phyloP scores from a whole-genome alignment of 2,888 invertebrate genomes.

The Erpobdella octoculata region DNA sequence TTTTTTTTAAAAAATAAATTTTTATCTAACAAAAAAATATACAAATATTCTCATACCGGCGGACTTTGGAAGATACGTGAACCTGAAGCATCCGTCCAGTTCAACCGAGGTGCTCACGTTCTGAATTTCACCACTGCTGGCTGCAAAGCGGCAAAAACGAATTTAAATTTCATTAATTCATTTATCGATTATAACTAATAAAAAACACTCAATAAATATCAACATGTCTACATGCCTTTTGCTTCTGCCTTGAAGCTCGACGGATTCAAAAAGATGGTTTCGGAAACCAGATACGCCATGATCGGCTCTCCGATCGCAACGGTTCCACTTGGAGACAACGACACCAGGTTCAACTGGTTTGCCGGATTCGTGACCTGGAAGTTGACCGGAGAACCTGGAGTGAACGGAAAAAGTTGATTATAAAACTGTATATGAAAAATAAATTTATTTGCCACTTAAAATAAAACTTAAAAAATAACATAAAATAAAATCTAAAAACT shows the following conservation, averaged over 20 bases:
- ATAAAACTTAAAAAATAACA: neutral
- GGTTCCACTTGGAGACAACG: neutral
- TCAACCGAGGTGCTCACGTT: neutral
- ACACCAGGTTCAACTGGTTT: conserved; percentile 15
- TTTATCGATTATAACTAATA: neutral
- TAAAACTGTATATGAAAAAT: neutral
- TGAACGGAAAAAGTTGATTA: neutral
- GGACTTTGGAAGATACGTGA: conserved; percentile 3
- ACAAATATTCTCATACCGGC: conserved; percentile 18
- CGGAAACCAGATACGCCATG: neutral
- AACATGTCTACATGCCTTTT: neutral
- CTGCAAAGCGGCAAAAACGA: neutral
- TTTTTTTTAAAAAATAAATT: too few species aligned
- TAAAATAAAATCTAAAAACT: neutral
- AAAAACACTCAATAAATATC: neutral
- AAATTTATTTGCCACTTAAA: neutral
- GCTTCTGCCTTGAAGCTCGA: conserved; percentile 8
- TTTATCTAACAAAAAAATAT: too few species aligned
- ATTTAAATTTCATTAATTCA: neutral
- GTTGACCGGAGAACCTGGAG: conserved; percentile 21
- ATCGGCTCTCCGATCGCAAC: conserved; percentile 14
- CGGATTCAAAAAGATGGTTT: neutral
- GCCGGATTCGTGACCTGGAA: conserved; percentile 22
- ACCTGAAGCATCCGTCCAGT: conserved; percentile 13
- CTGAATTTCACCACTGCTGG: conserved; percentile 10